Evolutionary conservation across 1,140 invertebrate genomes (phyloP), one percentile per base, ranked within the genome.

Genomic region (Eriosoma lanigerum): DNA sequence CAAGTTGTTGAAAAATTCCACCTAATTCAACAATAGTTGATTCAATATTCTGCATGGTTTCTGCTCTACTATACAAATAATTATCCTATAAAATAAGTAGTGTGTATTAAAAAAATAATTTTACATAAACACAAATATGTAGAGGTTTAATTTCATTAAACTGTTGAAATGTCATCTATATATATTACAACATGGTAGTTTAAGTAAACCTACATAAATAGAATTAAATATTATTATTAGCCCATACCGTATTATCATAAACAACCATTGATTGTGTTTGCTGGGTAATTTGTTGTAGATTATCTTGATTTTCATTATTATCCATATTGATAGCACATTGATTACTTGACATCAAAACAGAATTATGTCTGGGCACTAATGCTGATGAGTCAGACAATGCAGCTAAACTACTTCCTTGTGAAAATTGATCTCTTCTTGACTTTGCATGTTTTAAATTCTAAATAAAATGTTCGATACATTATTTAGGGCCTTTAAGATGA

Each of bases 31-130:
- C 96, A 84, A 99, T 99, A 44, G 97, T 99, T 15, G 95, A 96
- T 87, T 99, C 98, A 84, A 99, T 99, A 86, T 95, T 98, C 86
- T 98, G 96, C 96, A 99, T 99, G 0, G 97, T 97, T 85, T 98
- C 96, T 50, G 96, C 96, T 83, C 98, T 89, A 85, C 93, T 94
- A 84, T 95, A 93, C 29, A 98, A 89, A 88, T 98, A 98, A 29
- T 91, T 88, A 84, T 97, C 95, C 89, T 92, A 83, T 13, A 85
- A 85, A 52, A 75, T 15, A 58, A 13, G 19, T n/a, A 54, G 15
- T 52, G 0, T 19, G 26, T 29, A 48, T 26, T n/a, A 70, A 10
- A 32, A 38, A 38, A 38, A 38, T 38, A 8, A 38, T 38, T 38
- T n/a, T n/a, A n/a, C n/a, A n/a, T n/a, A n/a, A n/a, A n/a, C n/a